These are phyloP conservation scores for Telmatochromis bifrenatus DNA, from an alignment of 2,113 vertebrate genomes.

Conservation along the genomic window DNA sequence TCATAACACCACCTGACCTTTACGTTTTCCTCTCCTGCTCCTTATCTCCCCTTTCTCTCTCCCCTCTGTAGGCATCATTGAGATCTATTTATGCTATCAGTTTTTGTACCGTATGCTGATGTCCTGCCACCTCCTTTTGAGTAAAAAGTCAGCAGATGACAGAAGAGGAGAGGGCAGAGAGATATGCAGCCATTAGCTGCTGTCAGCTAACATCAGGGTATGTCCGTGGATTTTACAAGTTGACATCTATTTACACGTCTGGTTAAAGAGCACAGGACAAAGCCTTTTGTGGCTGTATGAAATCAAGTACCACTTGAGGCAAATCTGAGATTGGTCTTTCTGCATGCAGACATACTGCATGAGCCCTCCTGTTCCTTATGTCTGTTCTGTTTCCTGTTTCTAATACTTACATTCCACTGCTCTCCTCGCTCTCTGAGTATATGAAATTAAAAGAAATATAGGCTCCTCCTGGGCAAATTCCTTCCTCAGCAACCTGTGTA, in stretches of 20 bases:
- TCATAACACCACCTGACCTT: background rate
- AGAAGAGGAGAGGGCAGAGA: background rate
- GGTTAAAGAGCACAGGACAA: background rate
- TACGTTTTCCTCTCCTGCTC: background rate
- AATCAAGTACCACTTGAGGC: background rate
- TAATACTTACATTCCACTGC: background rate
- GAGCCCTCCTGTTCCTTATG: background rate
- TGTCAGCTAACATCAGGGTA: background rate
- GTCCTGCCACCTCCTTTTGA: background rate
- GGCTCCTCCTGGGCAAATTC: background rate
- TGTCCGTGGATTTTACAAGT: background rate
- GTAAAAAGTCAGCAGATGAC: background rate
- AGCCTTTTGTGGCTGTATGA: background rate
- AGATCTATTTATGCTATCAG: background rate
- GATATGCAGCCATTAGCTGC: background rate
- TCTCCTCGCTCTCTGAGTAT: background rate
- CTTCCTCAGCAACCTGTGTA: background rate
- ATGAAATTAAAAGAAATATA: background rate
- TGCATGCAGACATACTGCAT: background rate
- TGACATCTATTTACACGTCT: background rate
- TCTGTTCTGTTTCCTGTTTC: background rate
- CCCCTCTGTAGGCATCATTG: background rate
- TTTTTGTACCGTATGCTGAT: background rate
- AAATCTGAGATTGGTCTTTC: background rate
- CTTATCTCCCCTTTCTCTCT: background rate